Conservation (phyloP, 2,797 vertebrate genomes). For the Typhlichthys subterraneus region DNA sequence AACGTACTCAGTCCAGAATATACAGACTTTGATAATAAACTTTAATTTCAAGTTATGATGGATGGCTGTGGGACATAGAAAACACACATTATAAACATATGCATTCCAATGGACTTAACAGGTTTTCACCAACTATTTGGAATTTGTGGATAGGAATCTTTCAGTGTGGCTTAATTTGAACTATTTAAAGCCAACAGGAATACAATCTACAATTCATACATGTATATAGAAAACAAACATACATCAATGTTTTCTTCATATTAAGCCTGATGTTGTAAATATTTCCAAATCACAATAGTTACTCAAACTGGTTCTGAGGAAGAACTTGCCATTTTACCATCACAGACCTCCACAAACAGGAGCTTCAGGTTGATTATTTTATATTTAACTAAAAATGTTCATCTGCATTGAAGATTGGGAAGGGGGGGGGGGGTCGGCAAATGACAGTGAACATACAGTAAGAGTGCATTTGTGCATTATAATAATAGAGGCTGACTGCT, state of each 20-base stretch:
- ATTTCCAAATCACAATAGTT: constrained; percentile 47
- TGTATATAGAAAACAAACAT: constrained; percentile 33
- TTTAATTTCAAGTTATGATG: constrained; percentile 82
- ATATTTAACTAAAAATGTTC: constrained; percentile 29
- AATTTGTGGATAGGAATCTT: constrained; percentile 61
- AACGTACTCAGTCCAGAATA: neutral
- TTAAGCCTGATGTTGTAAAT: constrained; percentile 45
- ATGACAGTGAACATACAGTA: constrained; percentile 28
- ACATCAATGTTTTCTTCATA: constrained; percentile 50
- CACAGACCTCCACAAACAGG: constrained; percentile 50
- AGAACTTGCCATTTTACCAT: constrained; percentile 48
- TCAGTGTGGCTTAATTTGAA: constrained; percentile 61
- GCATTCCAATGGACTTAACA: constrained; percentile 74
- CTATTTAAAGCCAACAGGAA: constrained; percentile 48
- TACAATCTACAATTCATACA: constrained; percentile 47
- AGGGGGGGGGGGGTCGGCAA: neutral
- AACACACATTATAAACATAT: constrained; percentile 83
- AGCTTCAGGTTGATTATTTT: constrained; percentile 22
- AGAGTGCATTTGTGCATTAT: constrained; percentile 59
- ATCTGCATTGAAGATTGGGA: constrained; percentile 1
- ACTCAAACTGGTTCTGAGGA: constrained; percentile 41
- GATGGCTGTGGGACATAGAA: constrained; percentile 82
- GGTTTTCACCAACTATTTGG: constrained; percentile 63
- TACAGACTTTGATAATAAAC: constrained; percentile 76
- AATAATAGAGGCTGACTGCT: constrained; percentile 45